A percentile compares a stretch with the other conserved stretches of the same genome.
Conservation (phyloP, 2,888 invertebrate species). For the Dendrolimus houi region DNA sequence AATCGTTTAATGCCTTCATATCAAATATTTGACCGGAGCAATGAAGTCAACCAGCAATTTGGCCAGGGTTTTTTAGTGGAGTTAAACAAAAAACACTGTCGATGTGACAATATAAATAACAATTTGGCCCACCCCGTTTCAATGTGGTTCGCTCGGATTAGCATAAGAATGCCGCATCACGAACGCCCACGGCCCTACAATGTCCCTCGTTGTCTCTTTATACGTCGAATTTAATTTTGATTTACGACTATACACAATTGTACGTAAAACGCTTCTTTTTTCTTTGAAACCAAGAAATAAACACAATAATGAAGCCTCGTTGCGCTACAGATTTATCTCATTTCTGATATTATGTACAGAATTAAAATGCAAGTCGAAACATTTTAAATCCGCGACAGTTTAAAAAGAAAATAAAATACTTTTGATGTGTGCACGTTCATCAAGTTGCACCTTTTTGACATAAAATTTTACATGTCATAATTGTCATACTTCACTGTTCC, state of each 20-base stretch:
- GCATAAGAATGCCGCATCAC: constrained; percentile 73
- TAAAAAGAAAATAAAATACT: no score
- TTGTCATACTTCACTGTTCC: no score
- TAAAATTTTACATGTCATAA: no score
- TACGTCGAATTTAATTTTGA: constrained; percentile 74
- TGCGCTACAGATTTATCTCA: background rate
- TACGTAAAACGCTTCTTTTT: constrained; percentile 58
- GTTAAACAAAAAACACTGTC: constrained; percentile 52
- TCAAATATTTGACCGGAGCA: constrained; percentile 15
- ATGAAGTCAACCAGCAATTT: constrained; percentile 55
- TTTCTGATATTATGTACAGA: no score
- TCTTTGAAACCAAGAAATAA: constrained; percentile 25
- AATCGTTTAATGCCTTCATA: constrained; percentile 5
- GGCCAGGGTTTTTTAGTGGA: constrained; percentile 39
- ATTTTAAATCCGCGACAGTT: no score
- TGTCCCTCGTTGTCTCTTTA: constrained; percentile 69
- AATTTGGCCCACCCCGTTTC: constrained; percentile 74
- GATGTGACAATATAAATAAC: constrained; percentile 76
- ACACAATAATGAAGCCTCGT: constrained; percentile 6
- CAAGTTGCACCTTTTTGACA: no score
- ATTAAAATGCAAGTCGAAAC: no score
- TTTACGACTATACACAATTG: constrained; percentile 67
- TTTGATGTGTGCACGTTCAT: no score
- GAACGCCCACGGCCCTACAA: constrained; percentile 61
- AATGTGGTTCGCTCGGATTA: constrained; percentile 66